Conservation (phyloP, 2,797 vertebrate species). For the Triplophysa yarkandensis region DNA sequence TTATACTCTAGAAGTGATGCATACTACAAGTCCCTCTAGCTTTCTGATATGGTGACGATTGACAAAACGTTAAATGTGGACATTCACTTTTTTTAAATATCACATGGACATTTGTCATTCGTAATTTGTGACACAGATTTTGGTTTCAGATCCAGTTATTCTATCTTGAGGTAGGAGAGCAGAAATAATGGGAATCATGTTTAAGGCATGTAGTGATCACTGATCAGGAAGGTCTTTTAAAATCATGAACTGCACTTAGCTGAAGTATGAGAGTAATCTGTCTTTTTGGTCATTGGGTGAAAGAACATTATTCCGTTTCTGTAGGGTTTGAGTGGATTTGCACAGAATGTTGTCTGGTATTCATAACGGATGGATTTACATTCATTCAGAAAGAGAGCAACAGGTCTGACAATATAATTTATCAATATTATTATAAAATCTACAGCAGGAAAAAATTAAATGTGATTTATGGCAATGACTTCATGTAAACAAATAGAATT, state of each 20-base stretch:
- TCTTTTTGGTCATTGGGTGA: constrained; percentile 6
- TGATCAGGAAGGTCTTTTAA: constrained; percentile 1
- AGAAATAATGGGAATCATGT: constrained; percentile 14
- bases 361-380: background rate
- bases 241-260: background rate
- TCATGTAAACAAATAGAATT: constrained; percentile 20
- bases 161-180: constrained; percentile 52
- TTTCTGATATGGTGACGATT: background rate
- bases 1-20: constrained; percentile 4
- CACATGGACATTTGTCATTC: background rate
- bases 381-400: background rate
- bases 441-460: background rate
- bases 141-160: no score
- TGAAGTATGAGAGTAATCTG: background rate
- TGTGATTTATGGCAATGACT: background rate
- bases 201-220: constrained; percentile 47
- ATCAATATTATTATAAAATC: background rate
- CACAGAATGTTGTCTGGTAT: background rate
- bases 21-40: constrained; percentile 10
- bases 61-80: background rate
- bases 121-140: background rate
- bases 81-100: constrained; percentile 1
- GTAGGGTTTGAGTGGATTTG: background rate
- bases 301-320: background rate
- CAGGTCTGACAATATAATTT: background rate